Percentiles rank a stretch among this genome's conserved stretches.
Conservation (phyloP, 2,888 invertebrate genomes). For the Epirrhoe tristata region DNA sequence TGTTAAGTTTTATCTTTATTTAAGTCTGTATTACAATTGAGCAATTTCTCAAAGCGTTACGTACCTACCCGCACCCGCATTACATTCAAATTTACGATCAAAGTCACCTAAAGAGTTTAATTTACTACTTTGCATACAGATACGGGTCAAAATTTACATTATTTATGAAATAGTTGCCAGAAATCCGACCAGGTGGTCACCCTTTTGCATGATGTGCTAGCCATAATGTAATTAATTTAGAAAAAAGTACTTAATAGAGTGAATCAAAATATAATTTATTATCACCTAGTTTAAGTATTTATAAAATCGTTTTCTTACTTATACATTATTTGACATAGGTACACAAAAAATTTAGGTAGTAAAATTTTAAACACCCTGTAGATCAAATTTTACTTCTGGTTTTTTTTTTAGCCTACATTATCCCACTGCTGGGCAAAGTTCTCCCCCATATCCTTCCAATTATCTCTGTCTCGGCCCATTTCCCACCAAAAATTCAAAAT, state of each 20-base stretch:
- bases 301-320: no score
- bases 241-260: neutral
- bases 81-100: slow-evolving; percentile 7
- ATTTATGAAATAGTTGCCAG: slow-evolving; percentile 9
- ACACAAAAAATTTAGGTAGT: no score
- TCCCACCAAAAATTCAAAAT: no score
- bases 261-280: neutral
- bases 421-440: no score
- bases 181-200: slow-evolving; percentile 13
- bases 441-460: no score
- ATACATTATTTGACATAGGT: no score
- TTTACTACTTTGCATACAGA: slow-evolving; percentile 14
- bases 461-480: no score
- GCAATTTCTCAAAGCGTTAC: neutral
- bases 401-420: no score
- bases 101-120: slow-evolving; percentile 6
- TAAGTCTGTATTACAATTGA: neutral
- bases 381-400: no score
- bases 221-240: neutral
- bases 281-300: no score
- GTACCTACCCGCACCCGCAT: slow-evolving; percentile 8
- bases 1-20: neutral
- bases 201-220: neutral
- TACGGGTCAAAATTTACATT: slow-evolving; percentile 21
- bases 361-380: no score